Conservation (phyloP, 2,888 invertebrate genomes). For the Anoncus sp. region DNA sequence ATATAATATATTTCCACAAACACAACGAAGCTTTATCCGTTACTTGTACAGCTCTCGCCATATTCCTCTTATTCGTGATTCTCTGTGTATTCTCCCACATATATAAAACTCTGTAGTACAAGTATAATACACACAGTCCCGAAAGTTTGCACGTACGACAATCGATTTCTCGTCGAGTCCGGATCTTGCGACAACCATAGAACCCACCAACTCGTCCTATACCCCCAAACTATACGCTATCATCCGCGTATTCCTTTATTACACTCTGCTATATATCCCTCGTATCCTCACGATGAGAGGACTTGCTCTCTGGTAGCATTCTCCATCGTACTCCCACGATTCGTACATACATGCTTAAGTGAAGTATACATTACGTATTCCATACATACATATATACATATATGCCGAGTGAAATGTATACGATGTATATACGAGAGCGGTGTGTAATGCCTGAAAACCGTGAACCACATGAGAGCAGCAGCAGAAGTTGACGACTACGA, state of each 20-base stretch:
- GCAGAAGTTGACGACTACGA: constrained; percentile 27
- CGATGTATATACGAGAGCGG: not conserved
- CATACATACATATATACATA: constrained; percentile 19
- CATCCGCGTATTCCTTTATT: constrained; percentile 55
- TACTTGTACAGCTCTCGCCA: no score
- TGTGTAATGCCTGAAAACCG: constrained; percentile 33
- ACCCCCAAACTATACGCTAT: constrained; percentile 16
- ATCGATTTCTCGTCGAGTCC: constrained; percentile 62
- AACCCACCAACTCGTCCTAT: constrained; percentile 6
- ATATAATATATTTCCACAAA: no score
- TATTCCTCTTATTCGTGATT: no score
- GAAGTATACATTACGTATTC: constrained; percentile 35
- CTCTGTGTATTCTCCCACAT: no score
- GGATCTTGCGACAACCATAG: constrained; percentile 53
- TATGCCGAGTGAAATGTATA: constrained; percentile 16
- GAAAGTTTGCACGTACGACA: constrained; percentile 53
- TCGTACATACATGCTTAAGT: constrained; percentile 29
- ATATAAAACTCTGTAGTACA: no score
- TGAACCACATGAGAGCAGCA: constrained; percentile 36
- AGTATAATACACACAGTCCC: constrained; percentile 39
- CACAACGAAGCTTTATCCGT: no score
- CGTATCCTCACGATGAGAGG: constrained; percentile 28
- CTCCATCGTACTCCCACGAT: constrained; percentile 4
- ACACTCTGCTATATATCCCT: constrained; percentile 14
- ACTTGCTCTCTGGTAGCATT: constrained; percentile 17